These are phyloP conservation scores for Charaxes varanes DNA, from an alignment of 1,140 invertebrate species.

Conservation along the genomic window DNA sequence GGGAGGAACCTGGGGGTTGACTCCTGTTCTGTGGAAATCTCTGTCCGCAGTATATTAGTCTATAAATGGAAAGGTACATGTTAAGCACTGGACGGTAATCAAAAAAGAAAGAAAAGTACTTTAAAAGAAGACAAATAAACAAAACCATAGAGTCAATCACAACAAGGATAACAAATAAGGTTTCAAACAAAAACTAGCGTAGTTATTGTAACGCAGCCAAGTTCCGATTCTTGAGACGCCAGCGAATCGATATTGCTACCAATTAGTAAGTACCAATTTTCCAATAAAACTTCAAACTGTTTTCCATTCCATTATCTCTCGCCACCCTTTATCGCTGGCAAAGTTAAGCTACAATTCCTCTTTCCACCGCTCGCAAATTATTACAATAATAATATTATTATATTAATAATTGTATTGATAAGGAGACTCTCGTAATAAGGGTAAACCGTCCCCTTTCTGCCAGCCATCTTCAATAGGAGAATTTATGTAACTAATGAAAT, in stretches of 20 bases:
- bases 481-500: constrained; percentile 74
- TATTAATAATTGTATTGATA: constrained; percentile 74
- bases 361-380: constrained; percentile 67
- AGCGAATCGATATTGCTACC: constrained; percentile 68
- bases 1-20: too few species aligned
- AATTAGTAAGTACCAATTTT: constrained; percentile 71
- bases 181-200: too few species aligned
- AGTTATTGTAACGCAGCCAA: too few species aligned
- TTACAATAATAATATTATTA: constrained; percentile 74
- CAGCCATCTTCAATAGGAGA: constrained; percentile 73
- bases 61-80: too few species aligned
- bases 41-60: too few species aligned
- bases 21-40: too few species aligned
- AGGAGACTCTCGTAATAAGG: constrained; percentile 73
- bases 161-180: too few species aligned
- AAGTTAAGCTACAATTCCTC: constrained; percentile 69
- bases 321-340: constrained; percentile 70
- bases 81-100: too few species aligned
- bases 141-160: background rate
- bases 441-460: constrained; percentile 72
- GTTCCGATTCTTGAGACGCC: constrained; percentile 41
- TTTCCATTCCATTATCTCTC: constrained; percentile 73
- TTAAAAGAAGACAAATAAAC: background rate
- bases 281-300: constrained; percentile 74
- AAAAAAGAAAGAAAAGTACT: too few species aligned